Evolutionary conservation across 2,797 vertebrate species (phyloP).

Genomic region (Micrastur ruficollis): DNA sequence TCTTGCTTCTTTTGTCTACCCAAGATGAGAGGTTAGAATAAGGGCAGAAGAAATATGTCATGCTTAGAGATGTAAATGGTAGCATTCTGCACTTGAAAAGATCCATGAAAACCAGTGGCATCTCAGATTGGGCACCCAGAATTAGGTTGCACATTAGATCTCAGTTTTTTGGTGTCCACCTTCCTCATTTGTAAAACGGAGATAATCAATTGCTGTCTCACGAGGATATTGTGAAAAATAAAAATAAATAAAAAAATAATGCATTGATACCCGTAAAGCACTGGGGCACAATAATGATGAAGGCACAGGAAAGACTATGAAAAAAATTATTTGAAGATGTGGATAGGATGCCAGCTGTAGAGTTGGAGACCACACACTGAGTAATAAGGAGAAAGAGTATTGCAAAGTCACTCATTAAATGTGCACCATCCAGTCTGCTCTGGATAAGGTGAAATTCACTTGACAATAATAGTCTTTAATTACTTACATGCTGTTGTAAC

Average conservation of each 20-base stretch:
- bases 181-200: neutral
- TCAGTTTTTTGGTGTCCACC: neutral
- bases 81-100: neutral
- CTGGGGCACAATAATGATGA: neutral
- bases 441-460: slow-evolving; percentile 11
- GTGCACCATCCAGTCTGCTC: neutral
- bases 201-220: neutral
- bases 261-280: neutral
- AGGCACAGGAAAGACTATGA: neutral
- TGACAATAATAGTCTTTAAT: slow-evolving; percentile 38
- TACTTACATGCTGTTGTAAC: slow-evolving; percentile 30
- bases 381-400: neutral
- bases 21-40: neutral
- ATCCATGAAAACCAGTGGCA: neutral
- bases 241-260: neutral
- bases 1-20: neutral
- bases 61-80: neutral
- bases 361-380: slow-evolving; percentile 13
- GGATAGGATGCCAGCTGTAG: neutral
- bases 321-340: neutral
- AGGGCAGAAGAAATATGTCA: neutral
- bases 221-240: neutral
- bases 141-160: neutral
- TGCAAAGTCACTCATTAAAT: slow-evolving; percentile 11
- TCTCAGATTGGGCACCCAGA: neutral